Evolutionary conservation across 2,797 vertebrate genomes (phyloP).

Genomic region (Sebastes trivittatus): DNA sequence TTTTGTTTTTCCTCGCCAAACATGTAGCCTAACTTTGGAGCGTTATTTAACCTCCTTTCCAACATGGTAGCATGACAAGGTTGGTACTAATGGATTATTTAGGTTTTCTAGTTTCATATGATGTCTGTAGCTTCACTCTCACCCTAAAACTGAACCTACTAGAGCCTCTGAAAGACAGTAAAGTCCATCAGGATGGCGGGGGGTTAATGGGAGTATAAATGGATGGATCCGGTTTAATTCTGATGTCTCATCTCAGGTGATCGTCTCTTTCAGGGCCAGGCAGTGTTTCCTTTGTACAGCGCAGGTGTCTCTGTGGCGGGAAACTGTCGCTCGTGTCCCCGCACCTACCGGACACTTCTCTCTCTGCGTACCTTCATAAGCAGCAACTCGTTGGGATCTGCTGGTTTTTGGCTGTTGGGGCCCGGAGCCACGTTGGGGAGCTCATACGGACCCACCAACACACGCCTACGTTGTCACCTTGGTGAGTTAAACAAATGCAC

Average conservation of each 20-base stretch:
- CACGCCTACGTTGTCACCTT: slow-evolving; percentile 88
- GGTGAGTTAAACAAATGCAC: slow-evolving; percentile 72
- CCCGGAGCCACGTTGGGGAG: slow-evolving; percentile 86
- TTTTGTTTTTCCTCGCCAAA: no score
- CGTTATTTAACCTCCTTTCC: no score
- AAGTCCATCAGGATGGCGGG: no score
- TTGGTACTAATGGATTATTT: no score
- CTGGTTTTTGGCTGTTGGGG: slow-evolving; percentile 87
- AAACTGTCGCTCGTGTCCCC: slow-evolving; percentile 88
- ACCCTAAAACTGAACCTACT: no score
- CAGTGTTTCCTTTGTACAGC: slow-evolving; percentile 87
- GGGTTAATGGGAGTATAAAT: background rate
- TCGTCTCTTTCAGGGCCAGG: slow-evolving; percentile 78
- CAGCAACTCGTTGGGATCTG: slow-evolving; percentile 89
- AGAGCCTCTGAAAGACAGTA: no score
- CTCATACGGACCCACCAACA: slow-evolving; percentile 89
- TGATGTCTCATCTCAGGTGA: background rate
- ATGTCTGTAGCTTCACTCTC: no score
- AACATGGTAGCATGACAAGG: no score
- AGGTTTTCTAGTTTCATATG: no score
- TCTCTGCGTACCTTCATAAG: slow-evolving; percentile 88
- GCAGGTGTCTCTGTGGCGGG: slow-evolving; percentile 84
- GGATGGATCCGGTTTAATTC: background rate
- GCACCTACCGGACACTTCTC: slow-evolving; percentile 86
- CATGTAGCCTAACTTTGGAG: no score